phyloP scores from a whole-genome alignment of 1,140 invertebrate genomes.

The Drosophila quadrilineata region DNA sequence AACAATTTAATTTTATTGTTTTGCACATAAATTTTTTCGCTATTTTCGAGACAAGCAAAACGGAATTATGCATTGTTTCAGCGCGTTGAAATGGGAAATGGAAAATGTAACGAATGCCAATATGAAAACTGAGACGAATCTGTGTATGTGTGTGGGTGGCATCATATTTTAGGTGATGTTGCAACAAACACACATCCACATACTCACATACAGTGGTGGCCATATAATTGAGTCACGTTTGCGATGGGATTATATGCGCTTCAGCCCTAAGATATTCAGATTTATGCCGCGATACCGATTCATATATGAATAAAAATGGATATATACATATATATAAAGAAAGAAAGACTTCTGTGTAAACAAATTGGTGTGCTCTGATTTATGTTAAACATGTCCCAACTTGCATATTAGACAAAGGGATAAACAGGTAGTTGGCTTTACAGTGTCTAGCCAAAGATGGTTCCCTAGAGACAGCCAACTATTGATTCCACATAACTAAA shows the following conservation, averaged over 20 bases:
- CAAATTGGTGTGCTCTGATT: constrained; percentile 53
- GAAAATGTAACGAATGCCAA: constrained; percentile 31
- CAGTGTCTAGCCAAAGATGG: background rate
- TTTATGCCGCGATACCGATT: constrained; percentile 61
- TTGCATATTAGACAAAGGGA: constrained; percentile 40
- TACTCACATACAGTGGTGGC: constrained; percentile 37
- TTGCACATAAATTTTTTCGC: constrained; percentile 76
- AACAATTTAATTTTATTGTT: constrained; percentile 81
- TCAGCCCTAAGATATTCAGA: constrained; percentile 67
- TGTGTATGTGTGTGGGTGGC: constrained; percentile 1
- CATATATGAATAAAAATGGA: background rate
- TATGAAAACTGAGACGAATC: constrained; percentile 59
- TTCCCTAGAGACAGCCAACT: too few relatives aligned
- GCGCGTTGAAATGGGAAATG: constrained; percentile 1
- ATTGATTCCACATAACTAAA: constrained; percentile 12
- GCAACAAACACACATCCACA: constrained; percentile 1
- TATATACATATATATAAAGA: background rate
- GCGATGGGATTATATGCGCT: constrained; percentile 51
- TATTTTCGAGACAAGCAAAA: too few relatives aligned
- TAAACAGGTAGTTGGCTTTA: too few relatives aligned
- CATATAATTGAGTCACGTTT: constrained; percentile 81
- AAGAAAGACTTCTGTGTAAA: too few relatives aligned
- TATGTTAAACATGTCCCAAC: constrained; percentile 43
- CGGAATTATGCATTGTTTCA: constrained; percentile 70
- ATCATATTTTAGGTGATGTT: background rate